Evolutionary conservation across 2,797 vertebrate species (phyloP).

Genomic region (Peromyscus melanophrys): DNA sequence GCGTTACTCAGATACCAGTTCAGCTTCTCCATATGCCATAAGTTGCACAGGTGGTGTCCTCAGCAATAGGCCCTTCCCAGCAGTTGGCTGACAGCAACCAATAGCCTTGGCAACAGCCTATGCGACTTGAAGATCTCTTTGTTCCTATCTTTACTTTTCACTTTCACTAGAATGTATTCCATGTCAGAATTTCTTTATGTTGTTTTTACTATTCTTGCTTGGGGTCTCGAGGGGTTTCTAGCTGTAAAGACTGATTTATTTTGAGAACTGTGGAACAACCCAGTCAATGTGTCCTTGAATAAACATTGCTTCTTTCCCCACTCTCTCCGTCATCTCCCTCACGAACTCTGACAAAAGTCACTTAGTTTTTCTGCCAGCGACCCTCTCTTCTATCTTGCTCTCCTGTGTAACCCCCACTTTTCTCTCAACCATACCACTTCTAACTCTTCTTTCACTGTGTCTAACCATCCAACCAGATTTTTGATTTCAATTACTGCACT

Average conservation of each 20-base stretch:
- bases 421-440: background rate
- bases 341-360: background rate
- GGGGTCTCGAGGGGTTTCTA: background rate
- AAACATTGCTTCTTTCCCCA: background rate
- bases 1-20: too few species aligned
- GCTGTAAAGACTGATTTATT: background rate
- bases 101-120: background rate
- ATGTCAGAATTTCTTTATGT: background rate
- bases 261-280: background rate
- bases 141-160: background rate
- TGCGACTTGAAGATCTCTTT: background rate
- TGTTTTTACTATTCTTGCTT: background rate
- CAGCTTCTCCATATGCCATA: background rate
- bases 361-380: background rate
- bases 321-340: background rate
- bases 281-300: background rate
- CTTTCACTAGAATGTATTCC: background rate
- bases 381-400: background rate
- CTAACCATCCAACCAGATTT: background rate
- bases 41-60: background rate
- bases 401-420: accelerated
- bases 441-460: background rate
- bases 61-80: background rate
- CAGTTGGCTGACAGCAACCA: background rate
- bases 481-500: background rate